Evolutionary conservation across 1,140 invertebrate genomes (phyloP).

Genomic region (Dendroctonus valens): DNA sequence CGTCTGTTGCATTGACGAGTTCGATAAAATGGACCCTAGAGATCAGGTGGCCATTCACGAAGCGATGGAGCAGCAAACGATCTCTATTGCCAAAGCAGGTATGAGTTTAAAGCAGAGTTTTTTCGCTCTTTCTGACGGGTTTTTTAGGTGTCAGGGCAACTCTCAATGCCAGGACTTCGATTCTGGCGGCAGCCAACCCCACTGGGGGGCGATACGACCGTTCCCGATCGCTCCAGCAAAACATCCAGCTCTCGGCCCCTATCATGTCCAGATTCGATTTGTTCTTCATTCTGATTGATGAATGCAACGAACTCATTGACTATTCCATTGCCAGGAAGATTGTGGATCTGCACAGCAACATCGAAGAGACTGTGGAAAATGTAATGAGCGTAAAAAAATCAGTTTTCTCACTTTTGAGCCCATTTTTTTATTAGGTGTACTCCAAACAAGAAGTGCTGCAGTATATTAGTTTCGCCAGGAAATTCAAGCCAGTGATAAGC

Average conservation of each 20-base stretch:
- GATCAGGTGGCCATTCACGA: slow-evolving; percentile 99
- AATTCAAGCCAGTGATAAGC: slow-evolving; percentile 92
- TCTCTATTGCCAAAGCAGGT: slow-evolving; percentile 97
- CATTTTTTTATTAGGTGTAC: slow-evolving; percentile 61
- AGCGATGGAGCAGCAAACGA: slow-evolving; percentile 99
- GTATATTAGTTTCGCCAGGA: slow-evolving; percentile 95
- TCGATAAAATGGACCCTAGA: slow-evolving; percentile 98
- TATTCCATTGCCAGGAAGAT: slow-evolving; percentile 96
- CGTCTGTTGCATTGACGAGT: slow-evolving; percentile 99
- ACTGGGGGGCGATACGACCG: slow-evolving; percentile 95
- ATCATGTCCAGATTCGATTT: slow-evolving; percentile 99
- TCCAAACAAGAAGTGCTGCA: slow-evolving; percentile 83
- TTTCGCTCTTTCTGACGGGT: not conserved
- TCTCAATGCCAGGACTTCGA: slow-evolving; percentile 95
- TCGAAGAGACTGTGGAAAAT: slow-evolving; percentile 67
- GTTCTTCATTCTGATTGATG: slow-evolving; percentile 97
- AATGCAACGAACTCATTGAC: slow-evolving; percentile 92
- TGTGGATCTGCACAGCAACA: slow-evolving; percentile 88
- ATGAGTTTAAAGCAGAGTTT: slow-evolving; percentile 6
- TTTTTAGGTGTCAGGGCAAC: slow-evolving; percentile 87
- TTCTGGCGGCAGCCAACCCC: slow-evolving; percentile 97
- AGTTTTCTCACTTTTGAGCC: not conserved
- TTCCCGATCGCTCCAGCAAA: slow-evolving; percentile 92
- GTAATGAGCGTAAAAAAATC: not conserved
- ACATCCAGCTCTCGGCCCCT: slow-evolving; percentile 89